Evolutionary conservation across 2,113 vertebrate genomes (phyloP).

Genomic region (Seriola rivoliana): DNA sequence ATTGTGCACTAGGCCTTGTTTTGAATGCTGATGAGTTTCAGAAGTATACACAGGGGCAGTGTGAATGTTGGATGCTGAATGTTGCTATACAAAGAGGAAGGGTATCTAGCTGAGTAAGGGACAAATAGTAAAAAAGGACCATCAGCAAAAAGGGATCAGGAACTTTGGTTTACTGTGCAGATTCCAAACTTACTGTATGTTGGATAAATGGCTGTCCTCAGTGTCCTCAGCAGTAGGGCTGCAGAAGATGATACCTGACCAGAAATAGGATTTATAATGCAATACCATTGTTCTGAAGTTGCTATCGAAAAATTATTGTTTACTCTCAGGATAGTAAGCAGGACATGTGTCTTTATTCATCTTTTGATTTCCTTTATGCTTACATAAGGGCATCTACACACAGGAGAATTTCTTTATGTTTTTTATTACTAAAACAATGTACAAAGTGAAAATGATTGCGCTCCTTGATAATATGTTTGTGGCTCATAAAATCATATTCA

Average conservation of each 20-base stretch:
- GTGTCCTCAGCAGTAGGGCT: conserved; percentile 25
- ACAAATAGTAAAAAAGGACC: conserved; percentile 61
- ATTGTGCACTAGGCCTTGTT: conserved; percentile 54
- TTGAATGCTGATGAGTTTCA: conserved; percentile 70
- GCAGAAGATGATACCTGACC: conserved; percentile 9
- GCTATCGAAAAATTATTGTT: conserved; percentile 19
- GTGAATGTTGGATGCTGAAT: conserved; percentile 46
- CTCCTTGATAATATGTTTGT: background rate
- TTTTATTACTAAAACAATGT: conserved; percentile 10
- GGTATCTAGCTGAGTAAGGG: conserved; percentile 68
- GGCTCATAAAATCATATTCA: conserved; percentile 11
- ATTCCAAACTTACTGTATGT: conserved; percentile 25
- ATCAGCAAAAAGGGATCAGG: conserved; percentile 61
- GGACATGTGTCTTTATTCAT: conserved; percentile 17
- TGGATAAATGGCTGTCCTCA: conserved; percentile 53
- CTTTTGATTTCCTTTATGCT: background rate
- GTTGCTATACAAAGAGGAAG: conserved; percentile 52
- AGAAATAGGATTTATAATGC: conserved; percentile 29
- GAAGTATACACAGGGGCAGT: conserved; percentile 20
- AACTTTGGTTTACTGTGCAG: conserved; percentile 54
- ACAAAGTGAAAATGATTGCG: background rate
- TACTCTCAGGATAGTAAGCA: background rate
- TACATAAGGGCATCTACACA: background rate
- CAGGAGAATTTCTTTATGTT: conserved; percentile 18
- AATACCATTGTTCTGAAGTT: conserved; percentile 11